phyloP scores from a whole-genome alignment of 35 echinoderm and acorn worm species.

The Ophiothrix spiculata region DNA sequence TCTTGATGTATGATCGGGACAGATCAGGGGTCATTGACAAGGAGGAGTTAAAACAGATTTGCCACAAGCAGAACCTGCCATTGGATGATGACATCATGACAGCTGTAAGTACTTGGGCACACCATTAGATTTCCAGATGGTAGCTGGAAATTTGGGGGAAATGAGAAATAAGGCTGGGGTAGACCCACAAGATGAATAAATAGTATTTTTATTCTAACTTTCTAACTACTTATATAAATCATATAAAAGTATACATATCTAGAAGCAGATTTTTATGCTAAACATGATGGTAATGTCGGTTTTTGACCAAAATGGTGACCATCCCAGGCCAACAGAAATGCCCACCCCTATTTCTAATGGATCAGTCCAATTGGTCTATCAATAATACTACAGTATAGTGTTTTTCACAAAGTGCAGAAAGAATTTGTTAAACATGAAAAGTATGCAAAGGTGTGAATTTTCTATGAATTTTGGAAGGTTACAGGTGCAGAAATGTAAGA shows the following conservation, averaged over 20 bases:
- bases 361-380: no score
- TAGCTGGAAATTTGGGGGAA: background rate
- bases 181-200: background rate
- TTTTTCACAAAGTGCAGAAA: no score
- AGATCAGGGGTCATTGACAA: constrained; percentile 73
- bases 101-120: constrained; percentile 70
- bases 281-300: background rate
- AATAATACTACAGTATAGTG: no score
- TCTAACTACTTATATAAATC: background rate
- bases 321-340: no score
- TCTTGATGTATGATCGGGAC: constrained; percentile 85
- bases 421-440: no score
- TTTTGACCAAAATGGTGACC: no score
- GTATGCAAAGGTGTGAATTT: no score
- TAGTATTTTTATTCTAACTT: background rate
- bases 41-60: constrained; percentile 73
- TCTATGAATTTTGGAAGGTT: no score
- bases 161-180: background rate
- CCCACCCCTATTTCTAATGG: no score
- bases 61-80: constrained; percentile 93
- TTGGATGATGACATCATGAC: constrained; percentile 95
- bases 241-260: background rate
- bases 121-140: background rate
- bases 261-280: background rate
- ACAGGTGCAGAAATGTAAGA: no score